phyloP scores from a whole-genome alignment of 2,113 vertebrate genomes.

The Syngnathoides biaculeatus region DNA sequence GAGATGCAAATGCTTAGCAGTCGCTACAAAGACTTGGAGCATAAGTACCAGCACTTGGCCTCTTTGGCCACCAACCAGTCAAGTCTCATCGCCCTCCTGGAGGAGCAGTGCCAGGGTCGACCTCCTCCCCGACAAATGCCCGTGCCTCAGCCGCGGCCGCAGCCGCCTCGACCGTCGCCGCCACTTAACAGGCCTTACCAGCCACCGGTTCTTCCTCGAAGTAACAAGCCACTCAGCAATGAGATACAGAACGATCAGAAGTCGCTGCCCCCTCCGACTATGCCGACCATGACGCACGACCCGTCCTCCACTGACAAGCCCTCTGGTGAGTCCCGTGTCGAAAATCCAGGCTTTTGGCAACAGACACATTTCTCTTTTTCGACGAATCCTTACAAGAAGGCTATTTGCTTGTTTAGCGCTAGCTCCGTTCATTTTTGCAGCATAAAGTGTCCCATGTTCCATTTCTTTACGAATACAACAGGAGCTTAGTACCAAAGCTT shows the following conservation, averaged over 20 bases:
- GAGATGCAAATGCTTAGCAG: constrained; percentile 91
- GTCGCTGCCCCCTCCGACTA: constrained; percentile 83
- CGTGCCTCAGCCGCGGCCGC: constrained; percentile 68
- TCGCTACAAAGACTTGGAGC: constrained; percentile 94
- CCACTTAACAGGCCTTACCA: constrained; percentile 77
- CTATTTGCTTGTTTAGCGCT: constrained; percentile 13
- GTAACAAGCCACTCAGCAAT: constrained; percentile 90
- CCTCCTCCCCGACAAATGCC: constrained; percentile 60
- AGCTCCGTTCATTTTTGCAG: neutral
- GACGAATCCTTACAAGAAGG: neutral
- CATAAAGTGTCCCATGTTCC: neutral
- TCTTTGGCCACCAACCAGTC: constrained; percentile 92
- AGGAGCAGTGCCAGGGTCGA: constrained; percentile 87
- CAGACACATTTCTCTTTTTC: neutral
- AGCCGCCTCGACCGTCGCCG: constrained; percentile 63
- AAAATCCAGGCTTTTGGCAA: neutral
- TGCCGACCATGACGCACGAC: constrained; percentile 86
- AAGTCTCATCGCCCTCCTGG: constrained; percentile 82
- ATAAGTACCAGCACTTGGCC: constrained; percentile 94
- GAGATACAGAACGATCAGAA: constrained; percentile 98
- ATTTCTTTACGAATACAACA: neutral
- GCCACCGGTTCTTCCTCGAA: constrained; percentile 81
- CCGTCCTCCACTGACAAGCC: constrained; percentile 89
- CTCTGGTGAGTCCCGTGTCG: constrained; percentile 80
- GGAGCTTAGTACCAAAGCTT: neutral